Base-by-base conservation (phyloP, 2,888 invertebrate genomes). In the Aspidapion aeneum region DNA sequence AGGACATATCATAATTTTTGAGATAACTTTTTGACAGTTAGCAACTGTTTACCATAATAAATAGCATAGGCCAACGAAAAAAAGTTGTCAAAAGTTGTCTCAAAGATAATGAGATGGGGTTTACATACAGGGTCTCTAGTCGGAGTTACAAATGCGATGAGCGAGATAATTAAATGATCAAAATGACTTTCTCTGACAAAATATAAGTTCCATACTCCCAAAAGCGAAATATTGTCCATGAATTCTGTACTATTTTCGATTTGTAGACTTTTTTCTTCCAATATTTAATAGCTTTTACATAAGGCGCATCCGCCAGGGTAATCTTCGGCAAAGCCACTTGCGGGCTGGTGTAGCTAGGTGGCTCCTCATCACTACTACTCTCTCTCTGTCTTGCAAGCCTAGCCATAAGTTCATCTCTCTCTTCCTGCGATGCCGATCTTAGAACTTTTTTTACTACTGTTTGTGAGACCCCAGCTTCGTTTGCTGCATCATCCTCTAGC, bases 231-330 rank as follows among this genome's bases (percentile, higher is more conserved):
- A 7, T 35, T 35, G 3, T 35, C 12, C 35, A 12, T 35, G 17
- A 52, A 9, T 22, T 50, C 55, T 52, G 62, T 77, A 79, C 78
- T 76, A 79, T 79, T 75, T 77, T 71, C 35, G 76, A 72, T 67
- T 75, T 74, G 73, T 77, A 75, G 70, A 79, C 76, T 74, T 75
- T 78, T 72, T 74, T 71, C 67, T 76, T 78, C 79, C 79, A 79
- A 64, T 74, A 78, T 67, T 75, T 73, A 69, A 78, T 76, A 61
- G 78, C 78, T 65, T 71, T 73, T 59, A 71, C 77, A 68, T 76
- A 78, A 55, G 75, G 71, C 1, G 78, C 75, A 61, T 77, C 78
- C 19, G 68, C 67, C 5, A 69, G 52, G 21, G 63, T 65, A 19
- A 69, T 66, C 58, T 72, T 71, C 21, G 71, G 70, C 57, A 68